Percentiles rank a stretch among this genome's conserved stretches.
These are phyloP conservation scores for Odontocerum albicorne DNA, from an alignment of 2,888 invertebrate genomes.

Conservation along the genomic window DNA sequence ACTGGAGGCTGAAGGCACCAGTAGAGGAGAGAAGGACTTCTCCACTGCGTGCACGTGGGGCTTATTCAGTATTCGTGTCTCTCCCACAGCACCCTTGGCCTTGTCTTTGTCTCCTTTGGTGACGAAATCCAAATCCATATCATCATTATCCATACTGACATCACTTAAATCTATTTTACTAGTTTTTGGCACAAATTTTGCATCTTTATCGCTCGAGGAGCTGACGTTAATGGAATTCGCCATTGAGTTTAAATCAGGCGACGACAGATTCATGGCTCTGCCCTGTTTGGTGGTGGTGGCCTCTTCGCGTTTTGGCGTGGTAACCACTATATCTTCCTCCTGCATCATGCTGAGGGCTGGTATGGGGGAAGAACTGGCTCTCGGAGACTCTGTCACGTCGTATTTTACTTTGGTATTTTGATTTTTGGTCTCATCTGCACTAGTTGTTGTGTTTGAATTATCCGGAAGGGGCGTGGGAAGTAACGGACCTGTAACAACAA, in stretches of 20 bases:
- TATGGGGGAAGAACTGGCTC: slow-evolving; percentile 10
- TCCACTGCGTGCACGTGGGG: slow-evolving; percentile 26
- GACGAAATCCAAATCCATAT: slow-evolving; percentile 39
- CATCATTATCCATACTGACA: slow-evolving; percentile 73
- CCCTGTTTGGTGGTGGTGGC: slow-evolving; percentile 26
- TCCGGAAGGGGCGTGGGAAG: slow-evolving; percentile 32
- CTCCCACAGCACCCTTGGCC: slow-evolving; percentile 19
- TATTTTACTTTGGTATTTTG: slow-evolving; percentile 5
- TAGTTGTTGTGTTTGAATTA: neutral
- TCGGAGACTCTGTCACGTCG: slow-evolving; percentile 2
- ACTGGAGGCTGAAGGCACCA: slow-evolving; percentile 22
- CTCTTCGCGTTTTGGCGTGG: neutral
- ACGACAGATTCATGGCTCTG: slow-evolving; percentile 30
- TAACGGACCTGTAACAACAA: slow-evolving; percentile 29
- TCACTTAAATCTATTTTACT: slow-evolving; percentile 69
- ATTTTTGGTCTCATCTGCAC: slow-evolving; percentile 14
- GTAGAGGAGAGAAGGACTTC: slow-evolving; percentile 21
- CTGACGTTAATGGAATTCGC: slow-evolving; percentile 24
- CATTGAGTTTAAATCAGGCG: slow-evolving; percentile 20
- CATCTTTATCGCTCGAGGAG: neutral
- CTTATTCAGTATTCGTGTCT: slow-evolving; percentile 30
- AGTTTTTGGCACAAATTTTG: slow-evolving; percentile 40
- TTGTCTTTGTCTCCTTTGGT: slow-evolving; percentile 18
- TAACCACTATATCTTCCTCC: slow-evolving; percentile 6
- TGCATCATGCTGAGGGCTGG: slow-evolving; percentile 17